Base-by-base conservation (phyloP, 2,888 invertebrate species). In the Mimas tiliae region DNA sequence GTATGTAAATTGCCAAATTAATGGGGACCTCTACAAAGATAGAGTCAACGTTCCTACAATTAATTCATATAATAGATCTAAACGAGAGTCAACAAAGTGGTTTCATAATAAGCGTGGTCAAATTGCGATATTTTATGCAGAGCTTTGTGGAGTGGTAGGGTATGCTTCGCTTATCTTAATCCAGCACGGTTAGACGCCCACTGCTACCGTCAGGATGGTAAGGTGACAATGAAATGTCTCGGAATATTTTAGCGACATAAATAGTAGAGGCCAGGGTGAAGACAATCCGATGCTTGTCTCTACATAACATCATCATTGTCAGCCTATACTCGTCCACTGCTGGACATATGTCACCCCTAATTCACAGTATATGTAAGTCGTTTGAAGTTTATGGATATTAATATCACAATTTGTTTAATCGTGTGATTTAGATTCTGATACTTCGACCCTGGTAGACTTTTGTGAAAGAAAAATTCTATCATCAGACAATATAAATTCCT, bases 131-230 rank as follows among this genome's bases (percentile, higher is more conserved):
- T 7, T 63, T 11, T 63, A 38, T 63, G 50, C 50, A 63, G 38
- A 63, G 65, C 65, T 62, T 68, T 74, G 76, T 76, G 74, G 74
- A 77, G 70, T 55, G 55, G 55, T 55, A 53, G 16, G 34, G 58
- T 38, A 58, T 11, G 14, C 52, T 21, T 52, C 19, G 73, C 77
- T 86, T 86, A 88, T 87, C 87, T 85, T 74, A 85, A 88, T 86
- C 81, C 78, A 71, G 76, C 74, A 75, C 75, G 74, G 76, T 75
- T 72, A 64, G 70, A 82, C 88, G 85, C 89, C 88, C 85, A 88
- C 89, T 45, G 86, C 85, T 87, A 84, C 85, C 76, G 86, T 76
- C 79, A 42, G 38, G 58, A 67, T 48, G 69, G 63, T 62, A 63
- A 47, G 42, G 66, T 53, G 66, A 66, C 63, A 63, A 66, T 8